phyloP scores from a whole-genome alignment of 2,888 invertebrate species.

The Colostygia pectinataria region DNA sequence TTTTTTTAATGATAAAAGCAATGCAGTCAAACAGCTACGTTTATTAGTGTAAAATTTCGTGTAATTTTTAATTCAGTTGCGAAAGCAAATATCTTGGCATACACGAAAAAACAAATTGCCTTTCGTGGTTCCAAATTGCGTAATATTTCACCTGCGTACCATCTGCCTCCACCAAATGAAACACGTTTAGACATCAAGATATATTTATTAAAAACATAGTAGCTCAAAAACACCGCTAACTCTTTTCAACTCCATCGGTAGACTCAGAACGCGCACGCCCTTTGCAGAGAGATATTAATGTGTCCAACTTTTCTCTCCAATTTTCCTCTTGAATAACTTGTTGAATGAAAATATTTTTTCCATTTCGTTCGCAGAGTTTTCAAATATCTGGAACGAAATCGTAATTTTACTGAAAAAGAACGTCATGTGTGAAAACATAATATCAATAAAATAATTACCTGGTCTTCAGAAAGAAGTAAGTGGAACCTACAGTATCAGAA shows the following conservation, averaged over 20 bases:
- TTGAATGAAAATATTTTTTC: slow-evolving; percentile 33
- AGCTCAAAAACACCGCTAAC: slow-evolving; percentile 25
- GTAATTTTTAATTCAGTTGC: no score
- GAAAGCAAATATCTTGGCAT: background rate
- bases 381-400: slow-evolving; percentile 21
- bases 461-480: no score
- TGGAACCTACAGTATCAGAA: no score
- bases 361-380: slow-evolving; percentile 26
- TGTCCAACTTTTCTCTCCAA: slow-evolving; percentile 31
- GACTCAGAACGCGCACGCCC: slow-evolving; percentile 25
- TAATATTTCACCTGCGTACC: slow-evolving; percentile 57
- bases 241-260: slow-evolving; percentile 25
- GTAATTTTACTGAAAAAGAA: slow-evolving; percentile 20
- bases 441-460: no score
- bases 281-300: slow-evolving; percentile 32
- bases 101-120: slow-evolving; percentile 15
- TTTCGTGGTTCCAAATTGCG: slow-evolving; percentile 46
- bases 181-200: slow-evolving; percentile 46
- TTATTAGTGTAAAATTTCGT: no score
- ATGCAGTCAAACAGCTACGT: no score
- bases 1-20: no score
- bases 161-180: slow-evolving; percentile 57
- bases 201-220: slow-evolving; percentile 42
- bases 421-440: no score
- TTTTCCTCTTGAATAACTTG: slow-evolving; percentile 36